Evolutionary conservation across 2,888 invertebrate genomes (phyloP), one percentile per base, ranked within the genome.

Genomic region (Tipula confusa): DNA sequence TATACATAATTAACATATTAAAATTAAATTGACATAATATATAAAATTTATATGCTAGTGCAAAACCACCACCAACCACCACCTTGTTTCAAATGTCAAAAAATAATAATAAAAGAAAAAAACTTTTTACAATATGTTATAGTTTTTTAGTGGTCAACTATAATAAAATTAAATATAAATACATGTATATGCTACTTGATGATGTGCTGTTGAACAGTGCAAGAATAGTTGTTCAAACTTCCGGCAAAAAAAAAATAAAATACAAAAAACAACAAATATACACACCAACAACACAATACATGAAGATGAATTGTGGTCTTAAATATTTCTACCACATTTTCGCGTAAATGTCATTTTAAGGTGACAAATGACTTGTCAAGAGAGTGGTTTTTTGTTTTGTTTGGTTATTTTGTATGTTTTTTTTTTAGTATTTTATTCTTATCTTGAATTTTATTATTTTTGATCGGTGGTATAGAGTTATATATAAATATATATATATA

Each of bases 281-380:
- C 43, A n/a, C 9, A 43, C n/a, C 43, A n/a, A 64, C 64, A 64
- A 64, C 5, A 64, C 5, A 64, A 64, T 24, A 9, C 18, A 64
- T 64, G 24, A 64, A 64, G 64, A 64, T 64, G 64, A 64, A 64
- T 64, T 64, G 64, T 64, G 64, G 64, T 64, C 64, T 64, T 80
- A 80, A 80, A 80, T 80, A 80, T 80, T 29, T 80, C 31, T 80
- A 80, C 80, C 80, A 80, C 80, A 80, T 80, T 80, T 80, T 80
- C 80, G 31, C 80, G 80, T 80, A 29, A 80, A 80, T 80, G 80
- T 80, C 80, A 80, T 80, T 80, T 80, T 29, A 31, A 80, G 80
- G 80, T 80, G 80, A 80, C 80, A 80, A 80, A 80, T 80, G 80
- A 80, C 29, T 31, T 80, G 80, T 80, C 80, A 80, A 15, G 80